Evolutionary conservation across 2,888 invertebrate genomes (phyloP).

Genomic region (Orchesellides sinensis): DNA sequence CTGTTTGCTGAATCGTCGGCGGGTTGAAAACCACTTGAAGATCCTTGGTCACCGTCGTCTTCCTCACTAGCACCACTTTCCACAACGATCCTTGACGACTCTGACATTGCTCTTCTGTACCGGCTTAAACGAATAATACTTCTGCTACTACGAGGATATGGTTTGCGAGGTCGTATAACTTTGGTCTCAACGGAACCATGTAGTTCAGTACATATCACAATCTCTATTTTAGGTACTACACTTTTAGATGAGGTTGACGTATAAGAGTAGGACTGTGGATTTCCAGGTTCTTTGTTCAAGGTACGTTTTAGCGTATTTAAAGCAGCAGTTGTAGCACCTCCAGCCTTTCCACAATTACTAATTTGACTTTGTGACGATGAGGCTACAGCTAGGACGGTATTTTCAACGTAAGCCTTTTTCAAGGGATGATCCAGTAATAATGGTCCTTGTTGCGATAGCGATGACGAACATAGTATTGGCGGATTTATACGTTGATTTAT

Average conservation of each 20-base stretch:
- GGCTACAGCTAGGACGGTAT: not conserved
- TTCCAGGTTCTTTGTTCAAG: not conserved
- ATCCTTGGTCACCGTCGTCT: not conserved
- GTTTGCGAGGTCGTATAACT: conserved; percentile 39
- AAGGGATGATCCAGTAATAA: too few species aligned
- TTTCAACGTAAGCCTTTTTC: not conserved
- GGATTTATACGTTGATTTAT: not conserved
- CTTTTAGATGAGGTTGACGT: conserved; percentile 27
- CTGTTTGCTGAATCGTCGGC: conserved; percentile 27
- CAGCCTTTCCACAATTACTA: too few species aligned
- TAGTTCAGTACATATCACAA: conserved; percentile 62
- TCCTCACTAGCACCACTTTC: not conserved
- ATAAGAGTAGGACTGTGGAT: conserved; percentile 37
- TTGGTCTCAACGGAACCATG: conserved; percentile 57
- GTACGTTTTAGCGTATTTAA: not conserved
- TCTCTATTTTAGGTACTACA: conserved; percentile 61
- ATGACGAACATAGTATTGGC: not conserved
- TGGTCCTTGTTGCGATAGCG: not conserved
- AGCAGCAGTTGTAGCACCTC: not conserved
- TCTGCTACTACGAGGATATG: conserved; percentile 7
- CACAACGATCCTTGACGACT: conserved; percentile 17
- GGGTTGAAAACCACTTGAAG: not conserved
- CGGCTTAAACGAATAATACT: conserved; percentile 17
- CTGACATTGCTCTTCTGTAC: conserved; percentile 48
- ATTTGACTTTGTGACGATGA: too few species aligned